Percentiles rank a stretch among this genome's conserved stretches.
Conservation (phyloP, 2,797 vertebrate species). For the Melanotaenia trifasciata region DNA sequence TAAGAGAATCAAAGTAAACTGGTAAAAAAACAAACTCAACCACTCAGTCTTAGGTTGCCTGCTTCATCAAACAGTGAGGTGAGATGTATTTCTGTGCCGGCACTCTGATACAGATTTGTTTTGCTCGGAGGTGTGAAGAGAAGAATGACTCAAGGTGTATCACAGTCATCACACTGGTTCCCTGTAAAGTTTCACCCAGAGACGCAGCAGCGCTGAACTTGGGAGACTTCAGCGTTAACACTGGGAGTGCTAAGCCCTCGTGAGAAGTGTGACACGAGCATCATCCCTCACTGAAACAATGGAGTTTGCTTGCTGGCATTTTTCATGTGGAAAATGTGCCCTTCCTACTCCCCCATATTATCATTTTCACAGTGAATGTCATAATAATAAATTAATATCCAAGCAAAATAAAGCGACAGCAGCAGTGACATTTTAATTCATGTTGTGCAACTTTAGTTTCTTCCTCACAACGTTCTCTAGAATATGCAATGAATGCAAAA, state of each 20-base stretch:
- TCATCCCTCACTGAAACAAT: constrained; percentile 48
- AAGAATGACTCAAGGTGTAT: constrained; percentile 56
- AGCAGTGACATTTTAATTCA: neutral
- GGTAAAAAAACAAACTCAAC: constrained; percentile 11
- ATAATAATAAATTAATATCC: constrained; percentile 9
- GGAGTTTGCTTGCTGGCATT: constrained; percentile 31
- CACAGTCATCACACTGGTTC: constrained; percentile 32
- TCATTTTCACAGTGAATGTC: constrained; percentile 18
- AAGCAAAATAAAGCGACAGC: constrained; percentile 22
- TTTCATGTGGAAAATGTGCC: constrained; percentile 21
- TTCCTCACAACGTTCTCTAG: neutral
- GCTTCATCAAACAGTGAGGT: constrained; percentile 32
- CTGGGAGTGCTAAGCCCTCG: constrained; percentile 34
- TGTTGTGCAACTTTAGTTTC: neutral
- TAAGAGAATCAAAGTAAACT: constrained; percentile 17
- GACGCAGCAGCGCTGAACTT: constrained; percentile 38
- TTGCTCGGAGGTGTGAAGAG: constrained; percentile 50
- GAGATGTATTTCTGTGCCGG: constrained; percentile 38
- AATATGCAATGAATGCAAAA: constrained; percentile 4
- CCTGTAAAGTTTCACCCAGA: constrained; percentile 47
- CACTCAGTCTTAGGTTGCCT: neutral
- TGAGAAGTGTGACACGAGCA: constrained; percentile 64
- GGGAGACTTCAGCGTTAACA: constrained; percentile 29
- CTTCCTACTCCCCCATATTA: constrained; percentile 12
- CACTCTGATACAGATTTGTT: constrained; percentile 51